A percentile compares a stretch with the other conserved stretches of the same genome.
Conservation (phyloP, 1,140 invertebrate species). For the Pachypsylla venusta region DNA sequence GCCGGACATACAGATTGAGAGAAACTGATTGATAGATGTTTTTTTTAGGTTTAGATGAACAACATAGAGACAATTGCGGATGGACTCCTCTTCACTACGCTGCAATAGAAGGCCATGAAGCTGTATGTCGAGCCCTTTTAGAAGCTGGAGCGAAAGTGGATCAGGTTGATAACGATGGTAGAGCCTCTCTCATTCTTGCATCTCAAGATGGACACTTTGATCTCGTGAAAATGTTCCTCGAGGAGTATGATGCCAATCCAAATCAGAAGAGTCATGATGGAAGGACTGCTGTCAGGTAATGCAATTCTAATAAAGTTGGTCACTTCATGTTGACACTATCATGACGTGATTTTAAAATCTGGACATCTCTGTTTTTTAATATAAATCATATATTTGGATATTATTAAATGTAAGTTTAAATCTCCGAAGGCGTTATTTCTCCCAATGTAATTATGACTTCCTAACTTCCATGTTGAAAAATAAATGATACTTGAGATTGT, state of each 20-base stretch:
- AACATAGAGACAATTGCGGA: constrained; percentile 78
- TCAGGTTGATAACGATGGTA: constrained; percentile 86
- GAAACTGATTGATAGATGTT: no score
- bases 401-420: no score
- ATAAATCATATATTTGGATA: no score
- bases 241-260: constrained; percentile 57
- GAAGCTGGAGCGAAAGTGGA: constrained; percentile 85
- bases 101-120: constrained; percentile 80
- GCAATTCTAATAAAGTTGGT: no score
- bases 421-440: no score
- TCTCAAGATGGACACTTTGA: constrained; percentile 71
- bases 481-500: no score
- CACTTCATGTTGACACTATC: no score
- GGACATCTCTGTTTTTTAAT: no score
- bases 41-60: constrained; percentile 61
- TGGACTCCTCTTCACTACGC: constrained; percentile 90
- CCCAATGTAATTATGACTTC: no score
- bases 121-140: constrained; percentile 70
- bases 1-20: no score
- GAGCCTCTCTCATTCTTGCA: constrained; percentile 75
- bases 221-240: constrained; percentile 53
- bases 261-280: constrained; percentile 86
- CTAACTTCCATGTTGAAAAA: no score
- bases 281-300: constrained; percentile 72
- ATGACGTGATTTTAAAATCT: no score